Base-by-base conservation (phyloP, 2,888 invertebrate species). In the Seira sanloemensis region DNA sequence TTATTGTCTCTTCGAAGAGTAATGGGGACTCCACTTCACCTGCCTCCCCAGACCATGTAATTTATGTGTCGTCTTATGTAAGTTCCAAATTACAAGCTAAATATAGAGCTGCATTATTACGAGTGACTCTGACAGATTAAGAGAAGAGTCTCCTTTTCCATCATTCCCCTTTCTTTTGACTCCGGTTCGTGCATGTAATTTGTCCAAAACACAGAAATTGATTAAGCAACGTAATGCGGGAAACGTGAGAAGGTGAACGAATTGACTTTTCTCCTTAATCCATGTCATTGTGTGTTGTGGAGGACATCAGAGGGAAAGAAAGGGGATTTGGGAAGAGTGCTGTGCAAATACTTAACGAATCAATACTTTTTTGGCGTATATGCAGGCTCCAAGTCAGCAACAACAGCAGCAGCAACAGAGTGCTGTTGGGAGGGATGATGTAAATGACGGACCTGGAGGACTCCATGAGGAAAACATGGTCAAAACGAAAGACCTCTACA, bases 1-100 rank as follows among this genome's bases (percentile, higher is more conserved):
- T 89, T 54, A 68, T 89, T 5, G 82, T 88, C 7, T 68, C 71
- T n/a, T 79, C 78, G 1, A 80, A 73, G n/a, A 72, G 78, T 19
- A 84, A 80, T 75, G 82, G 80, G 7, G 86, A 88, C 50, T 81
- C 84, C 2, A 86, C 88, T 9, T 85, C 88, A 12, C 88, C 89
- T 1, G 81, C 86, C 0, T 86, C 87, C 1, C 88, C 88, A 0
- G 87, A 88, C 12, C 86, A 88, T 66, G 84, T 88, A 27, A 67
- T 87, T 68, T 67, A 68, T 58, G 88, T 87, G 37, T 78, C 80
- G n/a, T 74, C 87, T 37, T 81, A 78, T 77, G 88, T 88, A 86
- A 86, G 84, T 82, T 0, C n/a, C n/a, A n/a, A n/a, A n/a, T n/a
- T n/a, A n/a, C n/a, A n/a, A n/a, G n/a, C n/a, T n/a, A 9, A 23